Evolutionary conservation across 2,113 vertebrate genomes (phyloP).

Genomic region (Macquaria australasica): DNA sequence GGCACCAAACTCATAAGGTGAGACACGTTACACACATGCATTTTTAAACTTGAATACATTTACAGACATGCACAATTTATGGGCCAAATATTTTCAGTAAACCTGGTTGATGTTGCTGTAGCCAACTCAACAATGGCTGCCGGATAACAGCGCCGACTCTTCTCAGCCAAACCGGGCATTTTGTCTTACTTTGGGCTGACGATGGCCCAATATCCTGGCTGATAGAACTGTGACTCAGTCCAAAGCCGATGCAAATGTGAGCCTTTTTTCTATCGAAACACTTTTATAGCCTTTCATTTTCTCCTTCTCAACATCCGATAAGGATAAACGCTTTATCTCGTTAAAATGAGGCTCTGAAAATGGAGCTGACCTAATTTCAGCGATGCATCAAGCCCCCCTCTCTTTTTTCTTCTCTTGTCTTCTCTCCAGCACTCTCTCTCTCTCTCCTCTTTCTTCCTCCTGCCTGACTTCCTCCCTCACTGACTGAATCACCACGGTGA

Average conservation of each 20-base stretch:
- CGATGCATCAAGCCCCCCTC: constrained; percentile 43
- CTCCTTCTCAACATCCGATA: constrained; percentile 47
- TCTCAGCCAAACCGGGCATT: constrained; percentile 29
- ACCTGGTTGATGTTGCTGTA: constrained; percentile 18
- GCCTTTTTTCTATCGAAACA: constrained; percentile 32
- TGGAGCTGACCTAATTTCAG: constrained; percentile 83
- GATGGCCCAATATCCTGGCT: constrained; percentile 34
- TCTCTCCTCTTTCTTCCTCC: constrained; percentile 54
- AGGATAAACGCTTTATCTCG: constrained; percentile 74
- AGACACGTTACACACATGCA: constrained; percentile 35
- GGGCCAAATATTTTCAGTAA: constrained; percentile 8
- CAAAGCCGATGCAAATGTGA: constrained; percentile 47
- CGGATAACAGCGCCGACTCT: neutral
- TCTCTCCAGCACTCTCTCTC: constrained; percentile 49
- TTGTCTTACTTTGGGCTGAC: constrained; percentile 43
- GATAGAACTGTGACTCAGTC: constrained; percentile 32
- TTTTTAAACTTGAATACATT: constrained; percentile 27
- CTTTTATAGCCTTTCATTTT: constrained; percentile 44
- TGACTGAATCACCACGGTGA: constrained; percentile 81
- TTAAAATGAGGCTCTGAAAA: constrained; percentile 73
- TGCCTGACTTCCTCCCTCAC: constrained; percentile 76
- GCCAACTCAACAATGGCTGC: neutral
- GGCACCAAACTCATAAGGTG: constrained; percentile 98
- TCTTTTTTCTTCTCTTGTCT: constrained; percentile 40
- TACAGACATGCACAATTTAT: constrained; percentile 21